A percentile compares a stretch with the other conserved stretches of the same genome.
phyloP scores from a whole-genome alignment of 1,140 invertebrate species.

The Apocrypta bakeri region DNA sequence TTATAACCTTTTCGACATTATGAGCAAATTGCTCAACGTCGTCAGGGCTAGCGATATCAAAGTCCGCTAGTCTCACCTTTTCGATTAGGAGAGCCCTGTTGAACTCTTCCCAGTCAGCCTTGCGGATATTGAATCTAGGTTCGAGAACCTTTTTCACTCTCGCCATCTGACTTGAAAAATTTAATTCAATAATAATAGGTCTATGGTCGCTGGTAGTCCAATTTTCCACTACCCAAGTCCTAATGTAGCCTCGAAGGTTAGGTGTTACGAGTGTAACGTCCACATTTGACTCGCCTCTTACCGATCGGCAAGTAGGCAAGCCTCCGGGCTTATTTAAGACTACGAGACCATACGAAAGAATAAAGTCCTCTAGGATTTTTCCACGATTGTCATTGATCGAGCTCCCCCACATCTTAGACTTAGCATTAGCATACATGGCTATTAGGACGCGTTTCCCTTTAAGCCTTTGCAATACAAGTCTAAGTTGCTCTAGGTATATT shows the following conservation, averaged over 20 bases:
- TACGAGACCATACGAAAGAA: not conserved
- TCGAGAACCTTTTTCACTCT: not conserved
- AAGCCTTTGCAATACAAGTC: not conserved
- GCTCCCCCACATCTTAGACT: not conserved
- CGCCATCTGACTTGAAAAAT: not conserved
- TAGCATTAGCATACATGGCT: not conserved
- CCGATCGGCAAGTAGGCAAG: not conserved
- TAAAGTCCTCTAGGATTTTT: constrained; percentile 3
- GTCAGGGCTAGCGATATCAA: not conserved
- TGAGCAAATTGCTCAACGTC: not conserved
- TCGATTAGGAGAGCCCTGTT: no score
- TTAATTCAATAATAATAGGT: not conserved
- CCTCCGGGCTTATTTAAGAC: not conserved
- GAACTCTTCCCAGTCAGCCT: not conserved
- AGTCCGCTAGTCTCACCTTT: no score
- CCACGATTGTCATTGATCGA: not conserved
- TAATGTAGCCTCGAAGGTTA: not conserved
- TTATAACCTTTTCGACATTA: not conserved
- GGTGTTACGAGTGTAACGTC: constrained; percentile 25
- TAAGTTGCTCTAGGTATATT: not conserved
- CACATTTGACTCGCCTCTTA: not conserved
- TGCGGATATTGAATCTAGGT: not conserved
- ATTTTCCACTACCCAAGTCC: not conserved
- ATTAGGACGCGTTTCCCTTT: not conserved
- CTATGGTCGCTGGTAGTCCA: not conserved